Conservation (phyloP, 2,113 vertebrate species). For the Proterorhinus semilunaris region DNA sequence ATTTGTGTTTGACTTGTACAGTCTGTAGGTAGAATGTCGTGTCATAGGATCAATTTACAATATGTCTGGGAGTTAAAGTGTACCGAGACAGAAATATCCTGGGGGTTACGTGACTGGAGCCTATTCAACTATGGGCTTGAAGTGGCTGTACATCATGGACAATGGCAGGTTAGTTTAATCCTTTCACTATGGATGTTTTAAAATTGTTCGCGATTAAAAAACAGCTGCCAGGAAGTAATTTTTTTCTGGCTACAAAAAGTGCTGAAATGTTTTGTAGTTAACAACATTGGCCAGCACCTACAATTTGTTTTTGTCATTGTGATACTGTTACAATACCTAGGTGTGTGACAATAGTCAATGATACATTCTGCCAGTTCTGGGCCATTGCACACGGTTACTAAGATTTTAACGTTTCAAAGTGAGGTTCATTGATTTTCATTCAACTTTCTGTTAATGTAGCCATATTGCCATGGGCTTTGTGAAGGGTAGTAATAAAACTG, state of each 20-base stretch:
- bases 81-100: background rate
- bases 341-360: slow-evolving; percentile 8
- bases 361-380: slow-evolving; percentile 2
- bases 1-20: background rate
- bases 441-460: slow-evolving; percentile 25
- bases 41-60: no score
- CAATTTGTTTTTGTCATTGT: slow-evolving; percentile 15
- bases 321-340: background rate
- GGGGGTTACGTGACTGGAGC: background rate
- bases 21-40: background rate
- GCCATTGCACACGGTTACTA: background rate
- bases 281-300: slow-evolving; percentile 21
- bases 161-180: background rate
- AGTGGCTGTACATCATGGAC: background rate
- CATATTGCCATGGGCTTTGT: slow-evolving; percentile 17
- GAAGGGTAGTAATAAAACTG: slow-evolving; percentile 31
- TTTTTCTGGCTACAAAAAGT: slow-evolving; percentile 35
- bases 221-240: background rate
- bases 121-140: slow-evolving; percentile 1
- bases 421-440: background rate
- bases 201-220: slow-evolving; percentile 13
- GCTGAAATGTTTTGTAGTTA: background rate
- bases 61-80: background rate
- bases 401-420: slow-evolving; percentile 1
- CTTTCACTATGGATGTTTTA: background rate